Percentiles rank a stretch among this genome's conserved stretches.
Evolutionary conservation across 2,888 invertebrate genomes (phyloP).

Genomic region (Alloplasta piceator): DNA sequence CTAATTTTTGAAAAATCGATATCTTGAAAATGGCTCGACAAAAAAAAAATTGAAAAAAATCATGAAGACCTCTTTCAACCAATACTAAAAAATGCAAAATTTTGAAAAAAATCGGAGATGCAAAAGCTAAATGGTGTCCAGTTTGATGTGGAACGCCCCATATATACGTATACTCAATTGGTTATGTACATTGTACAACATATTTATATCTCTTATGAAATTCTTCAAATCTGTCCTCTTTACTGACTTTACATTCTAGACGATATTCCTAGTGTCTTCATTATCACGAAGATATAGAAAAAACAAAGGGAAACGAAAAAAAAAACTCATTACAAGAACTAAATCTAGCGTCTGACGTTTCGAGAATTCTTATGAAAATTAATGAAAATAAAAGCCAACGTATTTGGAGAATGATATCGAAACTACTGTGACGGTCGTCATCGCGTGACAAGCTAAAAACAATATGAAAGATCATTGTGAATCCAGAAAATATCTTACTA

Average conservation of each 20-base stretch:
- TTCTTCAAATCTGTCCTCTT: conserved; percentile 65
- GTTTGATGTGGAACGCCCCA: neutral
- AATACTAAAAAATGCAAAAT: too few species aligned
- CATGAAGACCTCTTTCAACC: too few species aligned
- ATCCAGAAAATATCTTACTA: conserved; percentile 34
- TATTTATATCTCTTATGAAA: conserved; percentile 22
- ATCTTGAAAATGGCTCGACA: too few species aligned
- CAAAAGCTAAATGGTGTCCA: too few species aligned
- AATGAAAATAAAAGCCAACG: neutral
- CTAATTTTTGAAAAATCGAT: too few species aligned
- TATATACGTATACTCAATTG: conserved; percentile 26
- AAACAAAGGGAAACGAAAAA: conserved; percentile 44
- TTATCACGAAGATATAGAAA: neutral
- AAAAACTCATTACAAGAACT: too few species aligned
- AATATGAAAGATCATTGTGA: conserved; percentile 42
- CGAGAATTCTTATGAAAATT: conserved; percentile 1
- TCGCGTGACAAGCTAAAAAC: conserved; percentile 20
- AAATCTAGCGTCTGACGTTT: neutral
- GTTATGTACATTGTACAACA: conserved; percentile 16
- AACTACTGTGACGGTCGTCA: conserved; percentile 10
- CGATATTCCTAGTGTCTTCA: conserved; percentile 52
- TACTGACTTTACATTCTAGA: conserved; percentile 66
- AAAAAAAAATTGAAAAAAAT: too few species aligned
- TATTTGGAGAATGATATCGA: neutral
- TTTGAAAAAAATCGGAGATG: too few species aligned